Conservation (phyloP, 2,797 vertebrate genomes). For the Naso thynnoides region DNA sequence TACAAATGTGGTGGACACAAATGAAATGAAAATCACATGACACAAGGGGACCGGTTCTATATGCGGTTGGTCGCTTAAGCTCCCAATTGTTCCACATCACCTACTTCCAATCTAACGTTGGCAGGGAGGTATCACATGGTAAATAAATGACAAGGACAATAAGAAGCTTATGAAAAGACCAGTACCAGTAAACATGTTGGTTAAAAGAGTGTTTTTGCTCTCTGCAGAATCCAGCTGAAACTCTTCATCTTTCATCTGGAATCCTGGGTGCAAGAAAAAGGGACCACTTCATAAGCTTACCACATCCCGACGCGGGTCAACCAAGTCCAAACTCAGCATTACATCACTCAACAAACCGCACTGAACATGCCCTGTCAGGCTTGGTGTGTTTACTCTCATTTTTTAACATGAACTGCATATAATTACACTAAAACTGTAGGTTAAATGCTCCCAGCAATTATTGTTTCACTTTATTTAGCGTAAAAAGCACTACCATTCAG, state of each 20-base stretch:
- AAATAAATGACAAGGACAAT: constrained; percentile 84
- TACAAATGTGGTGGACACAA: constrained; percentile 66
- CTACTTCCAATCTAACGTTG: constrained; percentile 77
- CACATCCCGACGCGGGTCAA: constrained; percentile 76
- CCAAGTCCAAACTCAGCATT: constrained; percentile 74
- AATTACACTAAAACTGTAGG: constrained; percentile 36
- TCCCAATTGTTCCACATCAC: constrained; percentile 82
- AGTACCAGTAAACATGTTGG: constrained; percentile 91
- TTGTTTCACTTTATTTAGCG: constrained; percentile 59
- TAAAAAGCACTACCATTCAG: constrained; percentile 45
- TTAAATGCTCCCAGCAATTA: constrained; percentile 73
- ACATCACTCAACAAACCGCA: constrained; percentile 67
- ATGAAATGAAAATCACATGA: constrained; percentile 74
- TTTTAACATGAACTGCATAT: constrained; percentile 44
- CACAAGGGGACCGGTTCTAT: constrained; percentile 70
- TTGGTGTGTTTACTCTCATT: constrained; percentile 38
- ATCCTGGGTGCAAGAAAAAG: constrained; percentile 89
- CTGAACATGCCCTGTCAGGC: constrained; percentile 59
- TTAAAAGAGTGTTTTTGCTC: constrained; percentile 91
- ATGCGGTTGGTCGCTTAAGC: constrained; percentile 79
- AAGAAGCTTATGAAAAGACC: constrained; percentile 86
- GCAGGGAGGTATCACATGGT: constrained; percentile 77
- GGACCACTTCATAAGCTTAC: constrained; percentile 87
- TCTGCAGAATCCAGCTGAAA: constrained; percentile 90
- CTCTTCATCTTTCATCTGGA: constrained; percentile 91